phyloP scores from a whole-genome alignment of 2,888 invertebrate genomes.

The Hypercompe scribonia region DNA sequence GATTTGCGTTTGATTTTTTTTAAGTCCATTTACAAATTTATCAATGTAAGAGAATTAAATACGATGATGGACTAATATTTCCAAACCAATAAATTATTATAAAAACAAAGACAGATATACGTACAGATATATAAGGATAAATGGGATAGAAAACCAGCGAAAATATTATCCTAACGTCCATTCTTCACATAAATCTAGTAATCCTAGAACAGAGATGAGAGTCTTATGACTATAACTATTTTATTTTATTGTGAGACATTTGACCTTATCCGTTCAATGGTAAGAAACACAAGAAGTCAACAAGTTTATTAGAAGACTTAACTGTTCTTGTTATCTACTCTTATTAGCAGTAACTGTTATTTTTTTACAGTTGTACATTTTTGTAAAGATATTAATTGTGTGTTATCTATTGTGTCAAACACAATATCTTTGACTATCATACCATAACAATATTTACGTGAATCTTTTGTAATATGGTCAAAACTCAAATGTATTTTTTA shows the following conservation, averaged over 20 bases:
- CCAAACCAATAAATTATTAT: neutral
- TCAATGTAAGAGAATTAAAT: neutral
- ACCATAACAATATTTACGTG: neutral
- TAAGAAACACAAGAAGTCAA: neutral
- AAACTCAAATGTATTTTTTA: neutral
- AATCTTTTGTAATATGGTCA: neutral
- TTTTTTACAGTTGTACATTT: neutral
- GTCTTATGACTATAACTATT: neutral
- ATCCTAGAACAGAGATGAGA: neutral
- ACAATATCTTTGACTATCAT: neutral
- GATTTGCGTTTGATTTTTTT: slow-evolving; percentile 17
- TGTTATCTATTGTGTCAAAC: neutral
- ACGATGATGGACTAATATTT: neutral
- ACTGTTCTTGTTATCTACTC: no score
- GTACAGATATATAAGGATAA: neutral
- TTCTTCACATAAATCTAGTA: neutral
- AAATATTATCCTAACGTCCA: no score
- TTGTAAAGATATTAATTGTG: neutral
- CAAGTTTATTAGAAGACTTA: neutral
- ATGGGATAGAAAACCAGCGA: no score
- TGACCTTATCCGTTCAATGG: neutral
- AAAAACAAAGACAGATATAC: neutral
- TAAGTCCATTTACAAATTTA: neutral
- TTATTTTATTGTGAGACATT: neutral
- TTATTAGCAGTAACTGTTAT: neutral